Evolutionary conservation across 2,797 vertebrate genomes (phyloP), one percentile per base, ranked within the genome.

Genomic region (Protosalanx chinensis): DNA sequence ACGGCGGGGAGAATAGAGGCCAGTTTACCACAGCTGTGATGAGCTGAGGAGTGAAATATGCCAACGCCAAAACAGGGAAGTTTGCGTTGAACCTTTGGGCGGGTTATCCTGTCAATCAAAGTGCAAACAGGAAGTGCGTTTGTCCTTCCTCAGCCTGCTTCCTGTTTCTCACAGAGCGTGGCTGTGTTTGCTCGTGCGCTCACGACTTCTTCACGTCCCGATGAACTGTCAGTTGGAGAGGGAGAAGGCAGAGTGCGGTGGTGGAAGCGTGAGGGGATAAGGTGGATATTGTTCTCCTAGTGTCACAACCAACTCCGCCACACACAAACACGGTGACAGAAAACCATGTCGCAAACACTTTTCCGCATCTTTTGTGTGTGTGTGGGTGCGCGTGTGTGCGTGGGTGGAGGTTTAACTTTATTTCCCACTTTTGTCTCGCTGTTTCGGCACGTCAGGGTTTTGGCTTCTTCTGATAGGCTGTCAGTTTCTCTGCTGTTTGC

Each of bases 171-270:
- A 3, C 30, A 68, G 27, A 35, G 57, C 49, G 29, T 12, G 30
- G 15, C 33, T 67, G 13, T 51, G 16, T 67, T 56, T 10, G 29
- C 49, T 67, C 13, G 35, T 6, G 71, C 59, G 53, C 63, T 76
- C 67, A 73, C 82, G 81, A 76, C 70, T 75, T 79, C 76, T 79
- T 81, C 83, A 70, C 41, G 67, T 62, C 68, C 59, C 58, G 62
- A 72, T 67, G 41, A 68, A 60, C 63, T 73, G 77, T 73, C 77
- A 75, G 67, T 75, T 6, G 67, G 29, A 35, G 32, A 68, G 67
- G 37, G 68, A 72, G 57, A 61, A 15, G 15, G 49, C 13, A 10
- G 46, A 3, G 46, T 49, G 46, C 13, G 46, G 5, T 1, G 49
- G 1, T 15, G 41, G 41, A 12, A 5, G 49, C 13, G 49, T 1